These are phyloP conservation scores for Phasia obesa DNA, from an alignment of 2,888 invertebrate species.

Conservation along the genomic window DNA sequence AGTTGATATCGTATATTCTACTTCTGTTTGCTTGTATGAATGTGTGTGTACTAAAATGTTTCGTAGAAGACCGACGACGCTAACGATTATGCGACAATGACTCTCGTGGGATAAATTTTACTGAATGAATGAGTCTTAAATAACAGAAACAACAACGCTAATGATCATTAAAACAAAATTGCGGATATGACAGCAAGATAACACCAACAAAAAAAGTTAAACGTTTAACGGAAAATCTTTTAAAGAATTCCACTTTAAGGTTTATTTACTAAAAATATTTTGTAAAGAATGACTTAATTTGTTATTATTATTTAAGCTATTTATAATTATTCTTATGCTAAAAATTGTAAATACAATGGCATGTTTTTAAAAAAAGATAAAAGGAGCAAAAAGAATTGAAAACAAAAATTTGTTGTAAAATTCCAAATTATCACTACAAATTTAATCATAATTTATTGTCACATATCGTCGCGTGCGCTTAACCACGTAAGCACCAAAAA, in stretches of 20 bases:
- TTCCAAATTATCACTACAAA: too few relatives aligned
- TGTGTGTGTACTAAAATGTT: constrained; percentile 19
- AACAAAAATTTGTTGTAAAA: too few relatives aligned
- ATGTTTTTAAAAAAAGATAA: too few relatives aligned
- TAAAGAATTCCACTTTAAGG: constrained; percentile 30
- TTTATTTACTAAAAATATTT: background rate
- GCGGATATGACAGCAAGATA: constrained; percentile 64
- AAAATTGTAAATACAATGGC: too few relatives aligned
- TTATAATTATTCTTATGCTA: too few relatives aligned
- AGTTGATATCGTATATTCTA: constrained; percentile 6
- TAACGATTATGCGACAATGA: constrained; percentile 68
- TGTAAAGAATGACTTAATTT: background rate
- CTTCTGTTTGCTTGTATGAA: constrained; percentile 9
- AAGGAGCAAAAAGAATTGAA: too few relatives aligned
- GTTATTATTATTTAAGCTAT: background rate
- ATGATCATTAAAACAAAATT: constrained; percentile 61
- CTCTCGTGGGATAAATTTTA: constrained; percentile 73
- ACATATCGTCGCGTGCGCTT: too few relatives aligned
- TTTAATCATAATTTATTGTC: too few relatives aligned
- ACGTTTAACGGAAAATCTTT: constrained; percentile 6
- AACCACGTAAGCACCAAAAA: too few relatives aligned
- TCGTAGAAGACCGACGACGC: constrained; percentile 58
- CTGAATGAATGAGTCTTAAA: constrained; percentile 52
- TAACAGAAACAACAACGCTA: constrained; percentile 32
- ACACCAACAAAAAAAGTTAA: constrained; percentile 25